Evolutionary conservation across 2,113 vertebrate species (phyloP).

Genomic region (Tetrax tetrax): DNA sequence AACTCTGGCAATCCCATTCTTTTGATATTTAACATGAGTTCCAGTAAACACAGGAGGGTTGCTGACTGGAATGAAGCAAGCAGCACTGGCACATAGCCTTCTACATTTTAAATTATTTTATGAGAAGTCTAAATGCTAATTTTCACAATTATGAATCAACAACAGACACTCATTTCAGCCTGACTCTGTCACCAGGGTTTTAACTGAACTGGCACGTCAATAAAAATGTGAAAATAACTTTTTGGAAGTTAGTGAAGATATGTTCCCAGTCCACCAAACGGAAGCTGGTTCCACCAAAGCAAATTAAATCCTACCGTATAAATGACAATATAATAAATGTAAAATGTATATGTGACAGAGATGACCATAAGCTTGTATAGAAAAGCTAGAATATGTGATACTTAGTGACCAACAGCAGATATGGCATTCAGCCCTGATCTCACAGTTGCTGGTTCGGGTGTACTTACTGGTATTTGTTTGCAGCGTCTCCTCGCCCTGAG

Average conservation of each 20-base stretch:
- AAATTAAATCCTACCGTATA: not conserved
- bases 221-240: not conserved
- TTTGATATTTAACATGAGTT: constrained; percentile 29
- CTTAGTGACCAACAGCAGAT: not conserved
- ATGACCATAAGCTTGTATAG: not conserved
- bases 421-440: not conserved
- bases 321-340: not conserved
- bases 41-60: constrained; percentile 49
- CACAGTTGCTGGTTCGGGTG: not conserved
- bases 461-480: not conserved
- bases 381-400: not conserved
- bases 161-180: constrained; percentile 22
- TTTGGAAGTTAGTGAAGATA: not conserved
- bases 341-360: not conserved
- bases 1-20: not conserved
- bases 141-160: constrained; percentile 46
- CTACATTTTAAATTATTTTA: constrained; percentile 24
- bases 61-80: constrained; percentile 37
- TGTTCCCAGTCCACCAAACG: not conserved
- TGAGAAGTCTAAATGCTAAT: constrained; percentile 33
- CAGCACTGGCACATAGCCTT: not conserved
- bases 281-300: not conserved
- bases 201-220: not conserved
- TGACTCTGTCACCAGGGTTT: not conserved
- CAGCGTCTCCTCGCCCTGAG: not conserved